A percentile compares a stretch with the other conserved stretches of the same genome.
Conservation (phyloP, 2,113 vertebrate species). For the Hyla sarda region DNA sequence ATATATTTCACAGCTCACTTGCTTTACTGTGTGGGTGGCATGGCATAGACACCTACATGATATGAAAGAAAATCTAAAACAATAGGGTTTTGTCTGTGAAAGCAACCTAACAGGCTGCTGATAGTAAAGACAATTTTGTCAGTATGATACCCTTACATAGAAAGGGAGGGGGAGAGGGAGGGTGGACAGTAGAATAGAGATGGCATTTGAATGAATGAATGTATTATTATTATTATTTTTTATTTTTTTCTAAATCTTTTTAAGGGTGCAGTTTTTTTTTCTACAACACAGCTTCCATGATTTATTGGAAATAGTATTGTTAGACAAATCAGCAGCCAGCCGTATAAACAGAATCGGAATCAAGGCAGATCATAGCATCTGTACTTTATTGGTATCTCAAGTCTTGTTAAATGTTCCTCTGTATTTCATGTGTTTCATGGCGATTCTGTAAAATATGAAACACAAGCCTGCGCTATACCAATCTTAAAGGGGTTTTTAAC, state of each 20-base stretch:
- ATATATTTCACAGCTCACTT: conserved; percentile 94
- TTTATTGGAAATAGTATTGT: neutral
- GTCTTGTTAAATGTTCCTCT: neutral
- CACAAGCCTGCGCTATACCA: neutral
- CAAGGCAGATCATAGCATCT: neutral
- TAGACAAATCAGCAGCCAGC: neutral
- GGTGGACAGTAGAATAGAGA: conserved; percentile 60
- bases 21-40: conserved; percentile 86
- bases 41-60: conserved; percentile 82
- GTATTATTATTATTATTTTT: too few species aligned
- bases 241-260: neutral
- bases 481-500: neutral
- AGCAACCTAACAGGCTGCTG: conserved; percentile 71
- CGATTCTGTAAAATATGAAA: neutral
- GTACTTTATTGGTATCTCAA: neutral
- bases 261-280: neutral
- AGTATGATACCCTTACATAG: conserved; percentile 59
- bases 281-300: neutral
- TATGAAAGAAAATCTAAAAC: conserved; percentile 85
- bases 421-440: neutral
- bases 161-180: conserved; percentile 29
- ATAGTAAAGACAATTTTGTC: conserved; percentile 71
- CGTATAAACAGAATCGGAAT: neutral
- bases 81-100: conserved; percentile 75
- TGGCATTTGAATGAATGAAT: conserved; percentile 49